These are phyloP conservation scores for Poeciliopsis retropinna DNA, from an alignment of 2,113 vertebrate genomes.

Conservation along the genomic window DNA sequence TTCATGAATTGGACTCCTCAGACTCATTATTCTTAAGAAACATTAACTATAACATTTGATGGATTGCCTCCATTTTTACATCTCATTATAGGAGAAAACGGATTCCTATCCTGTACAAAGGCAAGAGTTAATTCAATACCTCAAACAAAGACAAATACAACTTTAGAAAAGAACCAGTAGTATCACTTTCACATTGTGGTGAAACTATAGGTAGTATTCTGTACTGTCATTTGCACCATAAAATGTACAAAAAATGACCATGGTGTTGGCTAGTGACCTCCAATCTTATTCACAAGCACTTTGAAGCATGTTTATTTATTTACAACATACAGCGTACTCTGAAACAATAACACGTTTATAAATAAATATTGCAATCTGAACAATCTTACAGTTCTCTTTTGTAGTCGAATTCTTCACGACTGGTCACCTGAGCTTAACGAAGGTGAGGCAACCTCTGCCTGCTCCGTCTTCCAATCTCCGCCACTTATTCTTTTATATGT, in stretches of 20 bases:
- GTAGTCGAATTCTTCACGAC: conserved; percentile 66
- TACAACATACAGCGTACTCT: conserved; percentile 79
- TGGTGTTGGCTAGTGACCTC: conserved; percentile 65
- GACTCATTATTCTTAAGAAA: conserved; percentile 14
- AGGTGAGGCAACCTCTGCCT: conserved; percentile 65
- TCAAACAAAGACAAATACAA: conserved; percentile 62
- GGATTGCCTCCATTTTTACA: conserved; percentile 35
- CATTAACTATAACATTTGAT: conserved; percentile 19
- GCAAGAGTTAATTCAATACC: conserved; percentile 57
- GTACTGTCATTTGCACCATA: conserved; percentile 64
- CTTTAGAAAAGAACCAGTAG: conserved; percentile 62
- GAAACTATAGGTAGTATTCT: conserved; percentile 52
- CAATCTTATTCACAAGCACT: conserved; percentile 77
- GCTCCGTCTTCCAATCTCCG: conserved; percentile 24
- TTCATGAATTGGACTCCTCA: conserved; percentile 23
- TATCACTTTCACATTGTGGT: conserved; percentile 66
- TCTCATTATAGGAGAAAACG: conserved; percentile 40
- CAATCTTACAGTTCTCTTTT: conserved; percentile 66
- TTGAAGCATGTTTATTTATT: conserved; percentile 81
- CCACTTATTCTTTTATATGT: conserved; percentile 35
- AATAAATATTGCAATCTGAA: conserved; percentile 80
- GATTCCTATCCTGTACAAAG: conserved; percentile 67
- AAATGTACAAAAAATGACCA: conserved; percentile 76
- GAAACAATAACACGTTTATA: conserved; percentile 76
- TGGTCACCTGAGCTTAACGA: conserved; percentile 82